A percentile compares a stretch with the other conserved stretches of the same genome.
Conservation (phyloP, 2,113 vertebrate genomes). For the Ictidomys tridecemlineatus region DNA sequence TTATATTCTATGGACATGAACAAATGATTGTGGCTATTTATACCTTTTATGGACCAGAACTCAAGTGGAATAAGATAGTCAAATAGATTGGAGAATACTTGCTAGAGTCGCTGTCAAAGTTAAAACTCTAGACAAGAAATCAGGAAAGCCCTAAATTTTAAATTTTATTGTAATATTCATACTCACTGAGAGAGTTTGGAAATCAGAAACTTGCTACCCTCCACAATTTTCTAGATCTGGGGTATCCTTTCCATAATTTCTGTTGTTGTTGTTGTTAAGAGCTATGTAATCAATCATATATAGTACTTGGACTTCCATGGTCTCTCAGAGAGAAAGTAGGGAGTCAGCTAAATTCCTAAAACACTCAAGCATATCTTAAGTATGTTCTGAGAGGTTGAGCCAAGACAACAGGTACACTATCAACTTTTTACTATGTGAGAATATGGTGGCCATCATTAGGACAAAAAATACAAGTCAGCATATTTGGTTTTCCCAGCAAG, state of each 20-base stretch:
- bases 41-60: neutral
- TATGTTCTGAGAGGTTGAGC: neutral
- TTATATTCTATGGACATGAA: neutral
- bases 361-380: neutral
- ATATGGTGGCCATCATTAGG: too few relatives aligned
- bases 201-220: neutral
- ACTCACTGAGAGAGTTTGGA: neutral
- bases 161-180: neutral
- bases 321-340: neutral
- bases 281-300: too few relatives aligned
- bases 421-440: neutral
- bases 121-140: neutral
- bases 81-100: neutral
- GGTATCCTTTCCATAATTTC: neutral
- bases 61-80: neutral
- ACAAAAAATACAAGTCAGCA: neutral
- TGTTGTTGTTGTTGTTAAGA: too few relatives aligned
- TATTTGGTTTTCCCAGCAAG: neutral
- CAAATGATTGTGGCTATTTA: neutral
- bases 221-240: neutral
- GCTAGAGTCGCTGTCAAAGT: neutral
- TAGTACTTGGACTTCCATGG: neutral
- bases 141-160: neutral
- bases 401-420: neutral
- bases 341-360: neutral